A percentile compares a stretch with the other conserved stretches of the same genome.
These are phyloP conservation scores for Caenorhabditis sp. DNA, from an alignment of 2,888 invertebrate species.

Conservation along the genomic window DNA sequence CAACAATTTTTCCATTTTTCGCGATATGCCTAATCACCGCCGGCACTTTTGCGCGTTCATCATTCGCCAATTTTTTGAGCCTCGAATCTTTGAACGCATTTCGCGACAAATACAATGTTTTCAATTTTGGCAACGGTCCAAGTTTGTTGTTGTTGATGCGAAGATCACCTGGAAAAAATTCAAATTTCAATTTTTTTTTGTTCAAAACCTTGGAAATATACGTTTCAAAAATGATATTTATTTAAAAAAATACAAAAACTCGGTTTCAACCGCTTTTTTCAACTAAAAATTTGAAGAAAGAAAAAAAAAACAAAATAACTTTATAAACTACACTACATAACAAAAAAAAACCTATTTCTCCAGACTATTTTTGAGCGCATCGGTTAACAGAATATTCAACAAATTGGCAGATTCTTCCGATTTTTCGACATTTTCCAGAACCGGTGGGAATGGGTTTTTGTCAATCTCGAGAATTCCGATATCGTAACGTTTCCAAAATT, in stretches of 20 bases:
- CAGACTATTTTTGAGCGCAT: constrained; percentile 34
- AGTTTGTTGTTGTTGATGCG: constrained; percentile 39
- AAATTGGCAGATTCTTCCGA: constrained; percentile 17
- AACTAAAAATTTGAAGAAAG: neutral
- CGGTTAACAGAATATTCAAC: constrained; percentile 34
- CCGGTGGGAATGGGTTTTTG: constrained; percentile 58
- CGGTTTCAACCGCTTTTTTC: neutral
- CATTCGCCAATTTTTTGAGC: constrained; percentile 52
- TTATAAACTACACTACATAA: neutral
- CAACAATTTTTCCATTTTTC: constrained; percentile 17
- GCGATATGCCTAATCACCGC: constrained; percentile 39
- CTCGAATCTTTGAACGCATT: constrained; percentile 30
- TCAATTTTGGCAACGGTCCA: constrained; percentile 21
- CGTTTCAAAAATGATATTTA: no score
- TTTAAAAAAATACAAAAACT: no score
- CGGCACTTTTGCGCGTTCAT: constrained; percentile 45
- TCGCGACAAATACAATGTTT: neutral
- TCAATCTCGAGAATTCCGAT: constrained; percentile 64
- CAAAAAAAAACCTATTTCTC: neutral
- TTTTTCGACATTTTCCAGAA: constrained; percentile 11
- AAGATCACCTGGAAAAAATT: constrained; percentile 37
- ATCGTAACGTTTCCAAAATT: constrained; percentile 56
- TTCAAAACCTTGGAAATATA: no score
- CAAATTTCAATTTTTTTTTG: constrained; percentile 16
- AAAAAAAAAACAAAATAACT: neutral